These are phyloP conservation scores for Sparus aurata DNA, from an alignment of 2,797 vertebrate genomes.

Conservation along the genomic window DNA sequence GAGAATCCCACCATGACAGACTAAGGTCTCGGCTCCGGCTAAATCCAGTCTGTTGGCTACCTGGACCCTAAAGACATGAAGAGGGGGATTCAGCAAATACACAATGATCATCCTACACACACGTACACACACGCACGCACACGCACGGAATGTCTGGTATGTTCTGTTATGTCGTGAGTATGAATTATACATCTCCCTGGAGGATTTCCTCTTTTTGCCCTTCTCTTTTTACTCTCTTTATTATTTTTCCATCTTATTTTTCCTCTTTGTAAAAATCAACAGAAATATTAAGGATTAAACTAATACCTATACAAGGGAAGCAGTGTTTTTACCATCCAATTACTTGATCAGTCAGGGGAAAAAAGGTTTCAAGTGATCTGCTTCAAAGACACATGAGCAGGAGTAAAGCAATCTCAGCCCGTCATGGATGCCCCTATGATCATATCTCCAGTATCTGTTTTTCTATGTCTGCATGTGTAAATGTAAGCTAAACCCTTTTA, in stretches of 20 bases:
- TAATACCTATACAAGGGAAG: conserved; percentile 57
- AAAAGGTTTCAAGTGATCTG: conserved; percentile 51
- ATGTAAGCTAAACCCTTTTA: conserved; percentile 12
- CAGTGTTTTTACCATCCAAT: conserved; percentile 17
- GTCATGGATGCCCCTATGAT: conserved; percentile 41
- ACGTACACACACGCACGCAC: conserved; percentile 33
- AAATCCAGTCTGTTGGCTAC: conserved; percentile 53
- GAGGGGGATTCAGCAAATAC: conserved; percentile 55
- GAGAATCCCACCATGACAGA: conserved; percentile 29
- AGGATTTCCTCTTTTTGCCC: conserved; percentile 68
- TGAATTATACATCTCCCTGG: conserved; percentile 86
- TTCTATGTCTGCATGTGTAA: conserved; percentile 31
- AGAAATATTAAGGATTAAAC: conserved; percentile 63
- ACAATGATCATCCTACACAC: conserved; percentile 55
- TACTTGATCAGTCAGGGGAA: conserved; percentile 33
- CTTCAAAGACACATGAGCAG: conserved; percentile 46
- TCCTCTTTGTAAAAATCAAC: conserved; percentile 54
- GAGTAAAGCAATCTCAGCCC: conserved; percentile 23
- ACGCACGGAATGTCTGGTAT: conserved; percentile 16
- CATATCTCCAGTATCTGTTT: conserved; percentile 1
- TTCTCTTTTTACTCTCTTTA: conserved; percentile 27
- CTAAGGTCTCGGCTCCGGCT: conserved; percentile 31
- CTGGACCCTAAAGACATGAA: conserved; percentile 54
- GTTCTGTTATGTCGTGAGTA: conserved; percentile 57
- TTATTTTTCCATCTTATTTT: conserved; percentile 41